Percentiles rank a stretch among this genome's conserved stretches.
Evolutionary conservation across 2,113 vertebrate genomes (phyloP).

Genomic region (Myotis yumanensis): DNA sequence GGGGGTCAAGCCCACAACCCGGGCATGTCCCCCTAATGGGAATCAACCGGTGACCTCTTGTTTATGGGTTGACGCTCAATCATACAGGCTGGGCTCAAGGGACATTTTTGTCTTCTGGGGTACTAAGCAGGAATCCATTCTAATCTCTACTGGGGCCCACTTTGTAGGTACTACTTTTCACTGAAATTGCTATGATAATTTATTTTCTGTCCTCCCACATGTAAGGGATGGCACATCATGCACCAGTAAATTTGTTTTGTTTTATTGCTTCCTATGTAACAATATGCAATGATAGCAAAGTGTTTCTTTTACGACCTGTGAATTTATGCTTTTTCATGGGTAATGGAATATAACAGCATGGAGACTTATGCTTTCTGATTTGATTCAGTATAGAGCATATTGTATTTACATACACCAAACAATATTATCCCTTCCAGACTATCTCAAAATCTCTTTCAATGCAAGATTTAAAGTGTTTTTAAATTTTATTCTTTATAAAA

Average conservation of each 20-base stretch:
- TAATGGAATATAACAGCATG: background rate
- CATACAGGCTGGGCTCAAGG: background rate
- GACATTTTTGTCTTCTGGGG: background rate
- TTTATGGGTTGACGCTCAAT: too few relatives aligned
- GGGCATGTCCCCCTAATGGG: too few relatives aligned
- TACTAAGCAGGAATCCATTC: background rate
- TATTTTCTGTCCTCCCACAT: background rate
- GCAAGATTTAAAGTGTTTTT: conserved; percentile 6
- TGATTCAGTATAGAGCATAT: background rate
- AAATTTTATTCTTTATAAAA: conserved; percentile 34
- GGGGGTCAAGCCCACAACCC: too few relatives aligned
- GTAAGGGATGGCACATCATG: background rate
- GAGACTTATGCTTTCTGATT: background rate
- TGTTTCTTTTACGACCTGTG: conserved; percentile 36
- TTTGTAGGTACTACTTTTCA: conserved; percentile 43
- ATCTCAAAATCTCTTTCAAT: conserved; percentile 34
- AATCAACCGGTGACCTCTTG: too few relatives aligned
- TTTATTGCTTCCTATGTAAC: conserved; percentile 6
- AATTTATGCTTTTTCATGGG: background rate
- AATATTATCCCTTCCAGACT: conserved; percentile 1
- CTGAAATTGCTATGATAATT: conserved; percentile 34
- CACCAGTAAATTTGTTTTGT: conserved; percentile 29
- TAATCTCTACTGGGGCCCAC: background rate
- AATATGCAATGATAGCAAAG: background rate
- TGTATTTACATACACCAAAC: conserved; percentile 17